Percentiles rank a stretch among this genome's conserved stretches.
These are phyloP conservation scores for Darevskia mixta DNA, from an alignment of 2,797 vertebrate genomes.

Conservation along the genomic window DNA sequence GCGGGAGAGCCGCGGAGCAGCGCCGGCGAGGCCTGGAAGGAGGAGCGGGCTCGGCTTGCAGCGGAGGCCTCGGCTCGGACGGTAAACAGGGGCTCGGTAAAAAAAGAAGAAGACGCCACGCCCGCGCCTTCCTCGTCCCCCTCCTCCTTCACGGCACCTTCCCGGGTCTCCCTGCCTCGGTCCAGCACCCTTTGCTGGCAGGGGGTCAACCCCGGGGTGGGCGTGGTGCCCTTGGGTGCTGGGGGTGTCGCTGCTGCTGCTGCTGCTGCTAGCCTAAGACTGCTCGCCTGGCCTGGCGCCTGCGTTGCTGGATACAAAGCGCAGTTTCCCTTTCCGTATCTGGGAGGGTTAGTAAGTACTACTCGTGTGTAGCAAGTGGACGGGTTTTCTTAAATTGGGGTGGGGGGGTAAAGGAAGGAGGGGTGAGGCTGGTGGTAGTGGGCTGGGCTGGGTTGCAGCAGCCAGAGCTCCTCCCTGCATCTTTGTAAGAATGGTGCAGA, in stretches of 20 bases:
- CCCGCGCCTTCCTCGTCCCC: neutral
- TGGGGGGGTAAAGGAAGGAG: neutral
- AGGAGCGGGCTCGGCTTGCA: neutral
- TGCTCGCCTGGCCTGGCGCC: neutral
- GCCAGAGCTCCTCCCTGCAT: neutral
- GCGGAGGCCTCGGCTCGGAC: neutral
- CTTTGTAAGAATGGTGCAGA: neutral
- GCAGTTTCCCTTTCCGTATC: neutral
- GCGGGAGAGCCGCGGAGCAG: neutral
- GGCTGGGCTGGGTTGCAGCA: neutral
- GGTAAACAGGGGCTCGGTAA: neutral
- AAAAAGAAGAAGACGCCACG: neutral
- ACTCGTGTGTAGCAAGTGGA: neutral
- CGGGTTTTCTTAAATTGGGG: neutral
- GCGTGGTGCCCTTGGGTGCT: neutral
- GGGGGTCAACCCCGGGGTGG: neutral
- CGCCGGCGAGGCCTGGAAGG: neutral
- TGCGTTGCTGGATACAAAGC: neutral
- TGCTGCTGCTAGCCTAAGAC: neutral
- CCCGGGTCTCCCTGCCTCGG: neutral
- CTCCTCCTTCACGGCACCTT: constrained; percentile 14
- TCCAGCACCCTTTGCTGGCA: too few relatives aligned
- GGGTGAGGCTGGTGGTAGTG: too few relatives aligned
- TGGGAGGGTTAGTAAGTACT: neutral
- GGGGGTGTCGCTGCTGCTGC: neutral